phyloP scores from a whole-genome alignment of 2,113 vertebrate genomes.

The Cyprinodon brontotheroides region DNA sequence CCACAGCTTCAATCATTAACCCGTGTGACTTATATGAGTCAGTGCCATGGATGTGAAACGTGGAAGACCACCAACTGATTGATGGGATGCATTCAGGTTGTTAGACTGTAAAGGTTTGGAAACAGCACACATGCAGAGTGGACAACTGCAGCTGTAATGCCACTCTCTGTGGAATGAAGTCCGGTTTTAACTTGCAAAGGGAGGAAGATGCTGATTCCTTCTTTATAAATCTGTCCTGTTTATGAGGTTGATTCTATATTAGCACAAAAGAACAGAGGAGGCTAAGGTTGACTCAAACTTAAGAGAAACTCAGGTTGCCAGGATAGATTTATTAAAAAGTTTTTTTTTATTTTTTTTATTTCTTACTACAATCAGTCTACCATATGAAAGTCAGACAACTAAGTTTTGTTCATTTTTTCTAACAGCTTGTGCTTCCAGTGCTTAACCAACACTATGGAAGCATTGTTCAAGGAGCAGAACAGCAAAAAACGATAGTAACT shows the following conservation, averaged over 20 bases:
- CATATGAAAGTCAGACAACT: neutral
- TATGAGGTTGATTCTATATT: neutral
- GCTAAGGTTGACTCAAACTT: neutral
- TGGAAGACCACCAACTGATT: neutral
- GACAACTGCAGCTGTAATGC: conserved; percentile 40
- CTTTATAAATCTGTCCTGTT: neutral
- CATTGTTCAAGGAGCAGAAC: conserved; percentile 36
- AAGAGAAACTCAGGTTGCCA: neutral
- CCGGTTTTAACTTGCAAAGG: conserved; percentile 1
- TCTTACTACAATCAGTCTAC: neutral
- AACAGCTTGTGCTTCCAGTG: neutral
- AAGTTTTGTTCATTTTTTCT: neutral
- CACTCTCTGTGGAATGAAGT: conserved; percentile 30
- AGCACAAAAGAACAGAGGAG: neutral
- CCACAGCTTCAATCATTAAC: conserved; percentile 13
- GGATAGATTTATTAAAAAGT: neutral
- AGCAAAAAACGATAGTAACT: conserved; percentile 8
- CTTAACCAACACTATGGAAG: neutral
- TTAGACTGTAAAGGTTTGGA: conserved; percentile 3
- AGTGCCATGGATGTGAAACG: conserved; percentile 9
- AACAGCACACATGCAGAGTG: neutral
- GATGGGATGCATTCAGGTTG: conserved; percentile 8
- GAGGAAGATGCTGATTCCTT: neutral
- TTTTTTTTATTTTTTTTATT: neutral
- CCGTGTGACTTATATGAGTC: conserved; percentile 16